Evolutionary conservation across 1,140 invertebrate genomes (phyloP), one percentile per base, ranked within the genome.

Genomic region (Calephelis nemesis): DNA sequence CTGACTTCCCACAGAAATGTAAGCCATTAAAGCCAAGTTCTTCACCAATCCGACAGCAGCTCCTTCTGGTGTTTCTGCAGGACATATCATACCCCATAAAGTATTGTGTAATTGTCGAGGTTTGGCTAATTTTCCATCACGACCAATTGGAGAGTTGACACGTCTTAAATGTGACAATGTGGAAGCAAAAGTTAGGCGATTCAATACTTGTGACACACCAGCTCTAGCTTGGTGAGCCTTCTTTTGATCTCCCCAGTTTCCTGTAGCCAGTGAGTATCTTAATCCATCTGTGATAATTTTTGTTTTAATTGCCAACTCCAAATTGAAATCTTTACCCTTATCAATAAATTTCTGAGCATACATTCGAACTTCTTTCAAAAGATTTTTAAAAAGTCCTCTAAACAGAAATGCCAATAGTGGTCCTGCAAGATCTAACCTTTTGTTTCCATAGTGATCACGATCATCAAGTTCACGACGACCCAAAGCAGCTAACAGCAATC

Each of bases 171-270:
- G 99, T 40, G 98, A 99, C 65, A 99, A 92, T 0, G 98, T 99
- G 1, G 99, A 99, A 10, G 98, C 98, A 93, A 98, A 99, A 8
- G 99, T 99, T 54, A 99, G 92, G 72, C 99, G 93, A 83, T 99
- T 99, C 89, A 99, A 96, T 85, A 98, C 98, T 93, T 98, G 97
- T 67, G 96, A 97, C 40, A 97, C 96, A 50, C 93, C 93, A 77
- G 98, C 98, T 90, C 98, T 94, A 7, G 98, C 97, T 92, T 99
- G 98, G 96, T 99, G 98, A 70, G 99, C 99, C 90, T 99, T 99
- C 89, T 99, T 99, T 92, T 99, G 99, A 88, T 99, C 99, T 48
- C 99, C 99, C 99, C 99, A 99, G 92, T 99, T 99, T 45, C 99
- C 99, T 49, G 99, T 99, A 79, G 99, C 98, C 73, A 99, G 92